A percentile compares a stretch with the other conserved stretches of the same genome.
These are phyloP conservation scores for Pycnomerus fuliginosus DNA, from an alignment of 2,888 invertebrate genomes.

Conservation along the genomic window DNA sequence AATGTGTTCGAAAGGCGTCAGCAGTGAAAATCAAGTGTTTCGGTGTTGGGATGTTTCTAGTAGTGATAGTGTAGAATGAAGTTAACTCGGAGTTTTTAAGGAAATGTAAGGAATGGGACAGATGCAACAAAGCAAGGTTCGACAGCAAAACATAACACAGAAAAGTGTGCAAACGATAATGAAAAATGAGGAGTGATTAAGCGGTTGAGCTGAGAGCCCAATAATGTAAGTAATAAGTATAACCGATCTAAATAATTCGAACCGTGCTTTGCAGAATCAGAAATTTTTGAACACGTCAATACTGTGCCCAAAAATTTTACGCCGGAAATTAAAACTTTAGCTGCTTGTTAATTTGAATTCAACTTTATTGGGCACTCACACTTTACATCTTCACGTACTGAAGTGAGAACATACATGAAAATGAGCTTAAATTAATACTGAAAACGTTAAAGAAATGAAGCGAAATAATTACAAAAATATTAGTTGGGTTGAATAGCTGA, in stretches of 20 bases:
- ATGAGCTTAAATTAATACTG: too few relatives aligned
- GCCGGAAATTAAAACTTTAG: constrained; percentile 42
- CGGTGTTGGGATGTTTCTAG: too few relatives aligned
- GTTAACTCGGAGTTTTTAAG: too few relatives aligned
- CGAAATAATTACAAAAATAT: too few relatives aligned
- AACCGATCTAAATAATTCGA: constrained; percentile 36
- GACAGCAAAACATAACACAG: constrained; percentile 47
- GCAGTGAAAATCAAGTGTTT: too few relatives aligned
- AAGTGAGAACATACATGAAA: neutral
- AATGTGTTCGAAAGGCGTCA: too few relatives aligned
- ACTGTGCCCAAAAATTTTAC: constrained; percentile 31
- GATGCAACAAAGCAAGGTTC: constrained; percentile 54
- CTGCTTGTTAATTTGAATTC: constrained; percentile 47
- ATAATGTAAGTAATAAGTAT: constrained; percentile 37
- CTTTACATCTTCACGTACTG: too few relatives aligned
- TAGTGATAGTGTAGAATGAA: too few relatives aligned
- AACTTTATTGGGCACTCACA: constrained; percentile 54
- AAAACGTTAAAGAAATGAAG: too few relatives aligned
- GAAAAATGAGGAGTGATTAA: constrained; percentile 34
- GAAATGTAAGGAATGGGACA: constrained; percentile 31
- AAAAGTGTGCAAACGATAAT: constrained; percentile 39
- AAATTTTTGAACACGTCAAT: constrained; percentile 31
- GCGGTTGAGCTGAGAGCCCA: constrained; percentile 52
- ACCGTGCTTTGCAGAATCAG: constrained; percentile 51
- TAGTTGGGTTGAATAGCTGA: too few relatives aligned